phyloP scores from a whole-genome alignment of 2,797 vertebrate species.

The Sebastes diploproa region DNA sequence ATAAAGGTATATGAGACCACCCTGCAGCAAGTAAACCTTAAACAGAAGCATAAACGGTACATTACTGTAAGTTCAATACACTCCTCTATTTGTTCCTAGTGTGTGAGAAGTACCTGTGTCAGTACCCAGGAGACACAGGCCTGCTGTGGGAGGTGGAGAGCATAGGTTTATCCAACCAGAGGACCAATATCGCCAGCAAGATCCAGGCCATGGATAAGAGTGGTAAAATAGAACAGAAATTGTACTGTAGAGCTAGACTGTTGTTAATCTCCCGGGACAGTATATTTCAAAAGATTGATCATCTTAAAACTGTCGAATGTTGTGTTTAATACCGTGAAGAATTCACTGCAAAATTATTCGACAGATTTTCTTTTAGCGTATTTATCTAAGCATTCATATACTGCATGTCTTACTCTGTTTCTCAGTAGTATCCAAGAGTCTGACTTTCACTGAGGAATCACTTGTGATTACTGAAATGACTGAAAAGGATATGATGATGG shows the following conservation, averaged over 20 bases:
- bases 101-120: slow-evolving; percentile 86
- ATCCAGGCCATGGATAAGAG: slow-evolving; percentile 71
- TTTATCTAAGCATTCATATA: neutral
- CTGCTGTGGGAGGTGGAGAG: slow-evolving; percentile 89
- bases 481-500: slow-evolving; percentile 50
- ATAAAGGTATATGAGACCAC: slow-evolving; percentile 78
- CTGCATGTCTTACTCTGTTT: neutral
- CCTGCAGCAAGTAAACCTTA: neutral
- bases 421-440: slow-evolving; percentile 46
- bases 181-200: slow-evolving; percentile 74
- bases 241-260: neutral
- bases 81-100: slow-evolving; percentile 72
- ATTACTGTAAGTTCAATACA: neutral
- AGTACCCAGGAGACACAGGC: slow-evolving; percentile 81
- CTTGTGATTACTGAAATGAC: slow-evolving; percentile 22
- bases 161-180: slow-evolving; percentile 83
- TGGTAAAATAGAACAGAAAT: slow-evolving; percentile 66
- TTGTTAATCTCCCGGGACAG: neutral
- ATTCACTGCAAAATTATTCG: neutral
- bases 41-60: neutral
- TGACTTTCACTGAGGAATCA: slow-evolving; percentile 45
- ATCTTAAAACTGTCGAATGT: neutral
- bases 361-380: neutral
- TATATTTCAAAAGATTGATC: neutral
- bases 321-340: neutral